Conservation (phyloP, 2,113 vertebrate genomes). For the Scophthalmus maximus region DNA sequence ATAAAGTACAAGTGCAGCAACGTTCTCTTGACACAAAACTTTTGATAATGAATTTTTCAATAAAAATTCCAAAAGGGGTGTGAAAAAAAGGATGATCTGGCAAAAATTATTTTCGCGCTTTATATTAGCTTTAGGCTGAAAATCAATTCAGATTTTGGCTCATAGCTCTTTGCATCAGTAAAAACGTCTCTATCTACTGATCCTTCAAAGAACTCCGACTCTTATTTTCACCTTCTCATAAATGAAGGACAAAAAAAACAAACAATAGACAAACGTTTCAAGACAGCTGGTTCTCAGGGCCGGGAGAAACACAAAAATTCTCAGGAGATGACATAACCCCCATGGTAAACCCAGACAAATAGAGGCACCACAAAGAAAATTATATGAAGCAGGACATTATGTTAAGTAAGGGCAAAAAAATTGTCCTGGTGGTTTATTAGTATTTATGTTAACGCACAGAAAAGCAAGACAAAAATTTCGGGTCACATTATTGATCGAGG, state of each 20-base stretch:
- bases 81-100: background rate
- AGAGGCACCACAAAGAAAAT: background rate
- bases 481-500: slow-evolving; percentile 8
- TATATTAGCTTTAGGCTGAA: background rate
- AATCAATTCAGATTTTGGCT: background rate
- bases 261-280: background rate
- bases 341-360: background rate
- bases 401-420: background rate
- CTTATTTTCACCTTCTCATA: background rate
- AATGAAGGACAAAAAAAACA: background rate
- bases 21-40: no score
- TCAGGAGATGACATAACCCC: background rate
- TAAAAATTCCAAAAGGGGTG: no score
- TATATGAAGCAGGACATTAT: background rate
- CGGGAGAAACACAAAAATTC: background rate
- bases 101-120: background rate
- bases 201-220: background rate
- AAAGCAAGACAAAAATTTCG: background rate
- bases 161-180: background rate
- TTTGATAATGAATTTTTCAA: no score
- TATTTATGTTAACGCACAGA: background rate
- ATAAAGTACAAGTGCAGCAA: no score
- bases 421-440: no score
- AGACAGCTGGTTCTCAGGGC: background rate
- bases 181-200: background rate